A percentile compares a stretch with the other conserved stretches of the same genome.
phyloP scores from a whole-genome alignment of 2,113 vertebrate genomes.

The Pelmatolapia mariae region DNA sequence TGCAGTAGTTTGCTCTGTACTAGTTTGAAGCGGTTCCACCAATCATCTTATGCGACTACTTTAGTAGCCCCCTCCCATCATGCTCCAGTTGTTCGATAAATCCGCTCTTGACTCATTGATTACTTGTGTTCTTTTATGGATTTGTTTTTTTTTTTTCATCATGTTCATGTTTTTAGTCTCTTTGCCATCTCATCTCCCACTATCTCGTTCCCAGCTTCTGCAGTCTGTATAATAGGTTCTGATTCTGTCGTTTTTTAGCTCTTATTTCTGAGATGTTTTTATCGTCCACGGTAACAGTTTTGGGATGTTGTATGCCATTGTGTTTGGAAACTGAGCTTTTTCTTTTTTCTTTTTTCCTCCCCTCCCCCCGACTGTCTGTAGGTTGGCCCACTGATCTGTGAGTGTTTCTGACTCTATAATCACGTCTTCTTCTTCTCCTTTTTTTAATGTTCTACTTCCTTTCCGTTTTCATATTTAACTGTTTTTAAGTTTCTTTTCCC shows the following conservation, averaged over 20 bases:
- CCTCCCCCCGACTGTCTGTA: not conserved
- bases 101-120: slow-evolving; percentile 5
- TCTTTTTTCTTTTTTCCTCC: rapidly evolving
- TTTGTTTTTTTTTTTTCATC: not conserved
- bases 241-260: not conserved
- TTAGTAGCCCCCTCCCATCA: not conserved
- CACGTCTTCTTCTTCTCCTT: not conserved
- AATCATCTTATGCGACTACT: not conserved
- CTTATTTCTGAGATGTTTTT: not conserved
- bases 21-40: slow-evolving; percentile 12
- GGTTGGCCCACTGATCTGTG: slow-evolving; percentile 24
- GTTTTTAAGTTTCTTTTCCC: slow-evolving; percentile 23
- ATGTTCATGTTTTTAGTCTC: slow-evolving; percentile 15
- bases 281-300: slow-evolving; percentile 20
- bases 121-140: not conserved
- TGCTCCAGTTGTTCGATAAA: not conserved
- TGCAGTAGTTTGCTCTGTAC: slow-evolving; percentile 18
- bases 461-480: slow-evolving; percentile 31
- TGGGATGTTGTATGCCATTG: slow-evolving; percentile 45
- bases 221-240: slow-evolving; percentile 14
- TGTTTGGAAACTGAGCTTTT: not conserved
- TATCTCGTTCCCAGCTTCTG: not conserved
- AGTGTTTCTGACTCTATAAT: slow-evolving; percentile 39
- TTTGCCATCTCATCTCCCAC: not conserved
- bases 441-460: slow-evolving; percentile 5